Conservation (phyloP, 1,140 invertebrate species). For the Mamestra configurata region DNA sequence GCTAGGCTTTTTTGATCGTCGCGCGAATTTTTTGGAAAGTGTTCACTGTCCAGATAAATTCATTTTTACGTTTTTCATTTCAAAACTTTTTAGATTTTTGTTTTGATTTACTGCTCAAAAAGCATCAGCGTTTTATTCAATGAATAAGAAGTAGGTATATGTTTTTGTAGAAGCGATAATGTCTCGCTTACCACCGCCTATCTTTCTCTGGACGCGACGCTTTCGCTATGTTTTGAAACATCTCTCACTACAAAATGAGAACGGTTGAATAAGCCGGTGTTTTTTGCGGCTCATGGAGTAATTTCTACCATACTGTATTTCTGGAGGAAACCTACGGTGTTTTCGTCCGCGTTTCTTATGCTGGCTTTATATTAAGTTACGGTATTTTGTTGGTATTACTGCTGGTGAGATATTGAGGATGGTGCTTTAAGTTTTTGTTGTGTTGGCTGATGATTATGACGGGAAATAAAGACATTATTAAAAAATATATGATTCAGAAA, state of each 20-base stretch:
- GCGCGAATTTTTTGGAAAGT: too few relatives aligned
- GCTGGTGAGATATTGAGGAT: too few relatives aligned
- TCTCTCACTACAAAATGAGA: slow-evolving; percentile 43
- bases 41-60: too few relatives aligned
- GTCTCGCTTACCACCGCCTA: background rate
- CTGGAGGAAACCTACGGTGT: slow-evolving; percentile 13
- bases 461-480: too few relatives aligned
- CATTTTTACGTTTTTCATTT: background rate
- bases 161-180: background rate
- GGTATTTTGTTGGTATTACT: background rate
- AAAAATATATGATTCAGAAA: too few relatives aligned
- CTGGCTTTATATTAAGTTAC: background rate
- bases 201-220: background rate
- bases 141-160: background rate
- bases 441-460: background rate
- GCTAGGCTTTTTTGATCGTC: too few relatives aligned
- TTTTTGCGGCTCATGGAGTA: slow-evolving; percentile 44
- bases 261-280: slow-evolving; percentile 49
- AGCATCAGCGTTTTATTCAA: background rate
- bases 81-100: too few relatives aligned
- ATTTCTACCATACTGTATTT: background rate
- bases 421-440: background rate
- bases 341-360: background rate
- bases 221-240: slow-evolving; percentile 51
- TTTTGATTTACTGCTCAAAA: too few relatives aligned